Base-by-base conservation (phyloP, 2,113 vertebrate genomes). In the Trogon surrucura region DNA sequence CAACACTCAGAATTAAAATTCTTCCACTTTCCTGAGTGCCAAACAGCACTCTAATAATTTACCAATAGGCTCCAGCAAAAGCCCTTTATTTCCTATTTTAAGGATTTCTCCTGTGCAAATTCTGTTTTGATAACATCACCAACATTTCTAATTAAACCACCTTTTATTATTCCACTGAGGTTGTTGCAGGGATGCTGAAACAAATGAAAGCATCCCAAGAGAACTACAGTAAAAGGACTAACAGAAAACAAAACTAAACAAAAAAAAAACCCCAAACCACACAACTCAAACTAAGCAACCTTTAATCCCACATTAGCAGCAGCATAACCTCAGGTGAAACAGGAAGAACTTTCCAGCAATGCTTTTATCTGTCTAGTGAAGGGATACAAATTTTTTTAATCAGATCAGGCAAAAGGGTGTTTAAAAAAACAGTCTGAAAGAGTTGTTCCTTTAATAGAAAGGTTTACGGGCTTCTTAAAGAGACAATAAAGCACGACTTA, bases 101-200 rank as follows among this genome's bases (percentile, higher is more conserved):
- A 75, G 19, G 26, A 29, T 18, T 41, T 70, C 41, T 67, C 10
- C 26, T 10, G 4, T 16, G 34, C 13, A 78, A 83, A 57, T 48
- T 60, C 13, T 30, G 9, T 70, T 86, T 48, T 36, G 54, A 29
- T 47, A 50, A 30, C 13, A 22, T 69, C 8, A 50, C 3, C n/a
- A 61, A 26, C 5, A 14, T n/a, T 69, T 69, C 9, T 12, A 30
- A 69, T 11, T 26, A 83, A 56, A 44, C 9, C 6, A 3, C 4
- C 17, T 66, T 72, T 65, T 60, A 44, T 45, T 82, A 77, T 41
- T 77, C 0, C 0, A 2, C 17, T 36, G 50, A 69, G 11, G 44
- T 60, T 8, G 5, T 30, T 29, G 21, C 41, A 66, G 25, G 5
- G 23, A 57, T 4, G 2, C 11, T 48, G 34, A 84, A 88, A 75